Evolutionary conservation across 2,888 invertebrate genomes (phyloP), one percentile per base, ranked within the genome.

Genomic region (Orthosia cruda): DNA sequence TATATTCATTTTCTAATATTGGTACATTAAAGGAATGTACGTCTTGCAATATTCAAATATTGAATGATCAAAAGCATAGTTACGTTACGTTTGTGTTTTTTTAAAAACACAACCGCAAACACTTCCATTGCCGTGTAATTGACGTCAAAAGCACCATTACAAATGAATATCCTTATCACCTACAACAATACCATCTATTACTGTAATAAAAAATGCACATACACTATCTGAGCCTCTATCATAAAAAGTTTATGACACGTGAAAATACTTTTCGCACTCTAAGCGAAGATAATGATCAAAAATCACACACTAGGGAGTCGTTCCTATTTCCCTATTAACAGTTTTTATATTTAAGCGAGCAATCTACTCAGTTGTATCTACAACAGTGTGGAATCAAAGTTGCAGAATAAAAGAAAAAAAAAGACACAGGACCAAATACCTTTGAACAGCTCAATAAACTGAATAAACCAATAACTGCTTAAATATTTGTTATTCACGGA

Each of bases 221-320:
- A 78, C 52, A 72, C 3, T 26, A 26, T 26, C 26, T 26, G 26
- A 26, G 3, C 26, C 74, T 83, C 84, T 74, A 85, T 85, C 85
- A 82, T 75, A 85, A 71, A 55, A 81, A 85, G 83, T 84, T 84
- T 83, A 84, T 84, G 83, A 80, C 65, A 77, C 84, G 84, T 85
- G 74, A 84, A 84, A 80, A 84, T 86, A 85, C 71, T 82, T 84
- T 82, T 80, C 80, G 54, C 71, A 83, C 71, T 75, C 59, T 64
- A 32, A 67, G 68, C 62, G 71, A 74, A 80, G 76, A 80, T 86
- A 87, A 86, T 86, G 80, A 81, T 79, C 76, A 58, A 74, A 83
- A 75, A 79, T 83, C 71, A 66, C 83, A 85, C 86, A 75, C 87
- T 12, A 13, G 85, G 83, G 87, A 83, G 67, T 79, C 78, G 63